Base-by-base conservation (phyloP, 23 tunicate genomes). In the Styela clava region DNA sequence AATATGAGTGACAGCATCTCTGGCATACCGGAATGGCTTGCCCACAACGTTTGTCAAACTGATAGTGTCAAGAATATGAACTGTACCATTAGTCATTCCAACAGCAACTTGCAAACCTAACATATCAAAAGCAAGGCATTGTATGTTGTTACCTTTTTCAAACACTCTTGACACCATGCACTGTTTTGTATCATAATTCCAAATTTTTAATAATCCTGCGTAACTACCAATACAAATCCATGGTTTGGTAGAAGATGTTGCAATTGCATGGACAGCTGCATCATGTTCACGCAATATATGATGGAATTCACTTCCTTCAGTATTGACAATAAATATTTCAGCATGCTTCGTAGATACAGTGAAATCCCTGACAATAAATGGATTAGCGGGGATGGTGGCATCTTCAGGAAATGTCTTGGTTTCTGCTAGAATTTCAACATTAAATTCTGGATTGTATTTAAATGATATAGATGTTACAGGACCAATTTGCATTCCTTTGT, bases 211-310 rank as follows among this genome's bases (percentile, higher is more conserved):
- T 34, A 93, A 62, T 27, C 98, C 98, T 23, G 87, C 78, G 36
- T 88, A 78, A 52, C 98, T 88, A 37, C 98, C 98, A 67, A 93
- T 77, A 61, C 89, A 88, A 51, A 93, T 69, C 93, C 87, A 88
- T 2, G 89, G 81, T 44, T 93, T 93, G 64, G 83, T 88, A 2
- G 98, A 89, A 24, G 84, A 93, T 23, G 92, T 74, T 31, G 93
- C 89, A 24, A 93, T 52, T 21, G 89, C 93, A 65, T 93, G 79
- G 25, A 93, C 87, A 24, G 98, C 84, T 18, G 89, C 86, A 63
- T 85, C 87, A 70, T 85, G 90, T 36, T 93, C 98, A 31, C 68
- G 44, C 69, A 84, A 32, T 2, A 93, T 51, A 22, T 36, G 31
- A 24, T 69, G 62, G 69, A 85, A 79, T 27, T 76, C 62, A 16